These are phyloP conservation scores for Xiphorhynchus erythropygius DNA, from an alignment of 2,797 vertebrate genomes.

Conservation along the genomic window DNA sequence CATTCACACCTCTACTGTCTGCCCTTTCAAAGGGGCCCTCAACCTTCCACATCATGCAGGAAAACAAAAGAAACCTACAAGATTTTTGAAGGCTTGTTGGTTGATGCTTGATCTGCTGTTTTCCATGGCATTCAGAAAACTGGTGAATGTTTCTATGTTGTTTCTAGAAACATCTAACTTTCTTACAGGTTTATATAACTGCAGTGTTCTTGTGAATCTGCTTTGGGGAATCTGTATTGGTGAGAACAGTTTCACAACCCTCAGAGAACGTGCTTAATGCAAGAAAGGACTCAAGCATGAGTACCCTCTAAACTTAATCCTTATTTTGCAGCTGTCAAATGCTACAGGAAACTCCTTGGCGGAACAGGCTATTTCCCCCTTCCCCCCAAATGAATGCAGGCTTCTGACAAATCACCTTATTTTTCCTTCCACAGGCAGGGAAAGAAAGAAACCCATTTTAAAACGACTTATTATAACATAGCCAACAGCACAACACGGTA, in stretches of 20 bases:
- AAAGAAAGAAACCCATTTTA: slow-evolving; percentile 1
- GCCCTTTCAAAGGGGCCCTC: neutral
- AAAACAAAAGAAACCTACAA: neutral
- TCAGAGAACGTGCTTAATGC: neutral
- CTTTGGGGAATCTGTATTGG: neutral
- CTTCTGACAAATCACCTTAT: neutral
- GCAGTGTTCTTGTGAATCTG: neutral
- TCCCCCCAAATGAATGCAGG: neutral
- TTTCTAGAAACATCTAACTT: neutral
- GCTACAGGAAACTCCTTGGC: neutral
- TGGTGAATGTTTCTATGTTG: neutral
- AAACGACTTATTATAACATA: neutral
- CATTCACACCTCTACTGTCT: neutral
- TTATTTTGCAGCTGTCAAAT: neutral
- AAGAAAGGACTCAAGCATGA: neutral
- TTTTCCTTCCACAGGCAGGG: neutral
- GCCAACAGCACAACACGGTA: slow-evolving; percentile 31
- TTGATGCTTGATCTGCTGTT: neutral
- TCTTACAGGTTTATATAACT: neutral
- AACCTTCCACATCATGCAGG: neutral
- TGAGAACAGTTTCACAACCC: neutral
- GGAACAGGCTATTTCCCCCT: neutral
- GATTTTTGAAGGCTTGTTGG: neutral
- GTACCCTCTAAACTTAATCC: neutral
- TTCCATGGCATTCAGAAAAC: neutral